Percentiles rank a stretch among this genome's conserved stretches.
Evolutionary conservation across 2,888 invertebrate genomes (phyloP).

Genomic region (Coenonympha glycerion): DNA sequence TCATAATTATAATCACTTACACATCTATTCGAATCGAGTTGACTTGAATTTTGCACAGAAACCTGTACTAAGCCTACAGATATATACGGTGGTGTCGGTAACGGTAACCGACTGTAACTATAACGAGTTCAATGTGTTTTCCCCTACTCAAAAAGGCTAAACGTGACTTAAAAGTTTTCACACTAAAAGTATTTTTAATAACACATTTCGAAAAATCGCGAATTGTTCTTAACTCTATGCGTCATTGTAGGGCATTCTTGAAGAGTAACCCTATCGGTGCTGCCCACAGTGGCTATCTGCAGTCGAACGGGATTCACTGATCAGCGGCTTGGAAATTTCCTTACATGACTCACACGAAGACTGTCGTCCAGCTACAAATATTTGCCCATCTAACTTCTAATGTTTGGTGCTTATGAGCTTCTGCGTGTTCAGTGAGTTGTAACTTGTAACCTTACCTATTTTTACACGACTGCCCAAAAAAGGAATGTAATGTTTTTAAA

Average conservation of each 20-base stretch:
- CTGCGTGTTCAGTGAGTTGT: neutral
- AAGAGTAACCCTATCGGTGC: constrained; percentile 57
- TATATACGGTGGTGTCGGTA: too few species aligned
- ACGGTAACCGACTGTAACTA: too few species aligned
- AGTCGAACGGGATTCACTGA: constrained; percentile 30
- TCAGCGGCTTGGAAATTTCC: constrained; percentile 28
- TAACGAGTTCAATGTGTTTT: too few species aligned
- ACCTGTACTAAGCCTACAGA: too few species aligned
- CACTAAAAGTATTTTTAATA: too few species aligned
- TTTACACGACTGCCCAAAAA: too few species aligned
- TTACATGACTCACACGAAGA: constrained; percentile 25
- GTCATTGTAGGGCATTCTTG: constrained; percentile 24
- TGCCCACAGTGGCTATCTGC: constrained; percentile 53
- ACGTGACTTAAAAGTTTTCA: too few species aligned
- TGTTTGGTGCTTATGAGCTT: neutral
- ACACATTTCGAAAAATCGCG: neutral
- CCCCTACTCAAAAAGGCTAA: too few species aligned
- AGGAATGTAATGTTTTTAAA: too few species aligned
- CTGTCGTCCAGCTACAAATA: constrained; percentile 8
- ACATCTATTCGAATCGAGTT: too few species aligned
- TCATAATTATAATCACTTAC: too few species aligned
- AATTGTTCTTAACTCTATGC: constrained; percentile 15
- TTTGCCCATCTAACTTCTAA: constrained; percentile 7
- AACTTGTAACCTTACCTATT: neutral
- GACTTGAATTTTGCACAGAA: too few species aligned